phyloP scores from a whole-genome alignment of 2,888 invertebrate genomes.

The Lypha dubia region DNA sequence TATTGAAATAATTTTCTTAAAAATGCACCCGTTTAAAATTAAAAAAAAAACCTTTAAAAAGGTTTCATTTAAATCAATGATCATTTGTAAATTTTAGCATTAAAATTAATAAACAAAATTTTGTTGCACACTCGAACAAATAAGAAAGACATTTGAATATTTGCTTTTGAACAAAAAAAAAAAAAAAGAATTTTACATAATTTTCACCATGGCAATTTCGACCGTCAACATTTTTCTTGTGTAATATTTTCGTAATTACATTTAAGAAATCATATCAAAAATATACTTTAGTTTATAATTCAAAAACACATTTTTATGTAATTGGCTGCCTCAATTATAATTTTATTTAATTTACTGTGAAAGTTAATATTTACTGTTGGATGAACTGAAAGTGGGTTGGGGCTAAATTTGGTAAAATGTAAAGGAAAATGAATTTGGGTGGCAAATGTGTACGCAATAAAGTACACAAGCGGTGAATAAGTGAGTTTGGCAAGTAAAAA shows the following conservation, averaged over 20 bases:
- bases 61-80: neutral
- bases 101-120: neutral
- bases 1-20: too few relatives aligned
- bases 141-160: neutral
- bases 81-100: neutral
- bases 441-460: neutral
- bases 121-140: slow-evolving; percentile 32
- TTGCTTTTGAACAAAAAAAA: neutral
- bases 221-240: neutral
- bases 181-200: slow-evolving; percentile 15
- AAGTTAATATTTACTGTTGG: slow-evolving; percentile 24
- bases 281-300: slow-evolving; percentile 43
- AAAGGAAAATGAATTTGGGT: neutral
- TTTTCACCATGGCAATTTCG: slow-evolving; percentile 9
- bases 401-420: slow-evolving; percentile 8
- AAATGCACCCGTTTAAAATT: neutral
- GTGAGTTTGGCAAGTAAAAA: neutral
- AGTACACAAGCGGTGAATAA: neutral
- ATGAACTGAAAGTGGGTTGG: neutral
- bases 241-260: neutral
- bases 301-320: slow-evolving; percentile 53
- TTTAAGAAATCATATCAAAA: neutral
- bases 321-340: slow-evolving; percentile 63
- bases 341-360: slow-evolving; percentile 54
- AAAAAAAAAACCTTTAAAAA: neutral